Evolutionary conservation across 92 coral and sea anemone genomes (phyloP), one percentile per base, ranked within the genome.

Genomic region (Umimayanthus chanpuru): DNA sequence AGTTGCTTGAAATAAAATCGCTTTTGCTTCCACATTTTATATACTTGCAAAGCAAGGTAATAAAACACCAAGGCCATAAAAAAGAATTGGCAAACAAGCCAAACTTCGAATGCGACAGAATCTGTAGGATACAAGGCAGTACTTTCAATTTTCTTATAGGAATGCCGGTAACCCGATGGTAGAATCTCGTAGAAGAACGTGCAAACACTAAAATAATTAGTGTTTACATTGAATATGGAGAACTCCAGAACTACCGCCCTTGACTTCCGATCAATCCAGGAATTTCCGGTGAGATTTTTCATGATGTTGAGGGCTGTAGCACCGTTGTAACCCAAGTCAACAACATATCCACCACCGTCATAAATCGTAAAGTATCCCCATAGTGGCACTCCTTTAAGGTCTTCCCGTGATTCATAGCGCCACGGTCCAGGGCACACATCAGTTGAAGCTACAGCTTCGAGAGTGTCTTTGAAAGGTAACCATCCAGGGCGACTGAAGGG

Each of bases 301-400:
- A 94, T 80, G 72, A 95, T 91, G 32, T 93, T 90, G 65, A 90
- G 40, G 1, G 98, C 98, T 32, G 96, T 89, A 5, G 92, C 73
- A n/a, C 83, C 91, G 55, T 95, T 92, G 91, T 95, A 94, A n/a
- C 98, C 98, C 23, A 95, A 74, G 85, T 95, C 96, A 5, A 96
- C 98, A 11, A 95, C 94, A 80, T 88, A 95, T 25, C 98, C 98
- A 23, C 96, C 93, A 5, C 94, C 95, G 8, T 94, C 90, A 81
- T 93, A 95, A 71, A 87, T 20, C 3, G 90, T 12, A 36, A 77
- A 73, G 77, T 28, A 55, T 12, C 64, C 64, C 64, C 64, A 55
- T 2, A 55, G 64, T 15, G 64, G 64, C 20, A 55, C 15, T 55
- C 15, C 64, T 11, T 55, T 11, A 55, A 55, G 64, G 7, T 11